Evolutionary conservation across 2,888 invertebrate species (phyloP), one percentile per base, ranked within the genome.

Genomic region (Alcis repandata): DNA sequence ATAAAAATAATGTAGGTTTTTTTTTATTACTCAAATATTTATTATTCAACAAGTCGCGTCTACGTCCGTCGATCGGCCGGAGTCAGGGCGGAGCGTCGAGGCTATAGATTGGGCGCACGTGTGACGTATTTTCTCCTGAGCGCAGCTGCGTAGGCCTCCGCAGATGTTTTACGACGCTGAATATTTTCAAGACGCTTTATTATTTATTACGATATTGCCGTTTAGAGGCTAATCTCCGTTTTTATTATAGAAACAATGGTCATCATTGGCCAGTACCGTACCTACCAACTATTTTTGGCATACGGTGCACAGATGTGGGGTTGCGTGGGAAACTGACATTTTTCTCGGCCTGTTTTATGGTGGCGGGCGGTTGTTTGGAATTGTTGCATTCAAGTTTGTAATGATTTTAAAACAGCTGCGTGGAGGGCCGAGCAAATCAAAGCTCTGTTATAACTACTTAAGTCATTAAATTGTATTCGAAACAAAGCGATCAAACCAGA

Each of bases 221-320:
- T 91, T 92, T 91, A 90, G 88, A 88, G 88, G 87, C 90, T 92
- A 92, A 93, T 92, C 91, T 89, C 79, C 87, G 82, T 84, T 91
- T 91, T 91, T 91, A 92, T 90, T 91, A 86, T 89, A 86, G 88
- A 89, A 91, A 93, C 93, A 93, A 93, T 93, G 91, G 91, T 85
- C 91, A 90, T 84, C 83, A 75, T 73, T 78, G 86, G 84, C 69
- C 85, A 84, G 79, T 79, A 20, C 45, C 22, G 20, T 56, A 43
- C 41, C 41, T 45, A 56, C 40, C 8, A 3, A 88, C 79, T 88
- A 87, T 89, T 92, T 90, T 88, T 82, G 90, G 88, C 91, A 91
- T 90, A 80, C 78, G 91, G 91, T 76, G 78, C 75, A 79, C 92
- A 92, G 91, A 83, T 92, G 92, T 86, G 83, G 82, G 63, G 69